These are phyloP conservation scores for Pachycephus smyrnensis DNA, from an alignment of 2,888 invertebrate species.

Conservation along the genomic window DNA sequence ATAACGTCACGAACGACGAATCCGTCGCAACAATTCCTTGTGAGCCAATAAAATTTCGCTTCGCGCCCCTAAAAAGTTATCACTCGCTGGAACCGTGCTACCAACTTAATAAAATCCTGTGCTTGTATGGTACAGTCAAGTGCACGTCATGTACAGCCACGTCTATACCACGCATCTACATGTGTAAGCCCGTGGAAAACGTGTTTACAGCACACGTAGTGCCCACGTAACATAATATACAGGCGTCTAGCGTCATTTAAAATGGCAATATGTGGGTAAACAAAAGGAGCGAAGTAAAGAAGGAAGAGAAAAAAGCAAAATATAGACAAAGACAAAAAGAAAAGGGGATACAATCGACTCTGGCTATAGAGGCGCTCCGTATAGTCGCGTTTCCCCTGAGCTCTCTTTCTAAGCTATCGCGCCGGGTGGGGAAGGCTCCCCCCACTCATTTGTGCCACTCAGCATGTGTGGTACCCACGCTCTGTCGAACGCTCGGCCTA, in stretches of 20 bases:
- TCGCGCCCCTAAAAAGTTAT: neutral
- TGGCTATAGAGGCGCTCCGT: no score
- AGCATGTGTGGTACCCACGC: no score
- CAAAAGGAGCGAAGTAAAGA: neutral
- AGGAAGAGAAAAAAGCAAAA: neutral
- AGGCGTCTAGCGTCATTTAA: neutral
- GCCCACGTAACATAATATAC: neutral
- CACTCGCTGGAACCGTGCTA: neutral
- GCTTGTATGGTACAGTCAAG: neutral
- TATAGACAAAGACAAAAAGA: neutral
- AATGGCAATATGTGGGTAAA: neutral
- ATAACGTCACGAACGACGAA: neutral
- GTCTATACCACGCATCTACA: neutral
- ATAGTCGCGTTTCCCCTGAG: no score
- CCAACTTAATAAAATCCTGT: neutral
- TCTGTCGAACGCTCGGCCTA: no score
- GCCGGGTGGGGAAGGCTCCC: no score
- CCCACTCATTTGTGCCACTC: no score
- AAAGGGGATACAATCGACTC: no score
- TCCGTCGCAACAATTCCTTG: neutral
- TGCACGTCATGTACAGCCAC: neutral
- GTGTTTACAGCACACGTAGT: neutral
- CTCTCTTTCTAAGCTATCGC: no score
- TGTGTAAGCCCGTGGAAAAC: neutral
- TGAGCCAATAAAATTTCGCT: neutral